phyloP scores from a whole-genome alignment of 2,797 vertebrate species.

The Antennarius maculatus region DNA sequence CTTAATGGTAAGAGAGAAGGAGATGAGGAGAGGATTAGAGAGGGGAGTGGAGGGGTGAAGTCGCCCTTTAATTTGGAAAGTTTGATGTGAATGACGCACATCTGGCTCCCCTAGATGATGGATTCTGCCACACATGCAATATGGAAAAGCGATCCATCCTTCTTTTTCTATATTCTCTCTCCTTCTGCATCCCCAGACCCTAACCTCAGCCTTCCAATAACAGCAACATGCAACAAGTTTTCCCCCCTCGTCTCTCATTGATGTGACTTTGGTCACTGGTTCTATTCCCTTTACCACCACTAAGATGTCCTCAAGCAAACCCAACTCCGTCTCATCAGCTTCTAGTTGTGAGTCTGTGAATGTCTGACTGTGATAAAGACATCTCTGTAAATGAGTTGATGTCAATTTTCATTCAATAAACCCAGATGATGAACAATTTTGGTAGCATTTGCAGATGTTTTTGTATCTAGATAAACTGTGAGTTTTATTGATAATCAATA shows the following conservation, averaged over 20 bases:
- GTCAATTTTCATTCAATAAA: no score
- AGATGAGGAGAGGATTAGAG: constrained; percentile 64
- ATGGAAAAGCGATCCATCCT: constrained; percentile 66
- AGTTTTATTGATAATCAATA: no score
- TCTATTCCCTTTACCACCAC: no score
- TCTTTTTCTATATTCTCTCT: constrained; percentile 42
- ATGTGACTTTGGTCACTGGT: constrained; percentile 32
- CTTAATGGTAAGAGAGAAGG: constrained; percentile 48
- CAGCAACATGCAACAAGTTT: constrained; percentile 24
- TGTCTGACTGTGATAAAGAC: no score
- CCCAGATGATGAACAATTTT: no score
- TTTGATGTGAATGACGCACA: constrained; percentile 75
- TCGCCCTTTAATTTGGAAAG: constrained; percentile 77
- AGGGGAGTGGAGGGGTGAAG: constrained; percentile 58
- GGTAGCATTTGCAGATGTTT: no score
- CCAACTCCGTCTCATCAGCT: no score
- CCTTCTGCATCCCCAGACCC: constrained; percentile 14
- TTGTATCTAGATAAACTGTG: no score
- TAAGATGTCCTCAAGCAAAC: no score
- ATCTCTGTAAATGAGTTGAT: no score
- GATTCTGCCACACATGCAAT: constrained; percentile 67
- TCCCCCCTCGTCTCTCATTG: not conserved
- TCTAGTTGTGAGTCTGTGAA: no score
- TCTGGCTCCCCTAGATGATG: constrained; percentile 63
- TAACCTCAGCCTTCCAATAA: constrained; percentile 30